These are phyloP conservation scores for Clusia tigrina DNA, from an alignment of 2,888 invertebrate genomes.

Conservation along the genomic window DNA sequence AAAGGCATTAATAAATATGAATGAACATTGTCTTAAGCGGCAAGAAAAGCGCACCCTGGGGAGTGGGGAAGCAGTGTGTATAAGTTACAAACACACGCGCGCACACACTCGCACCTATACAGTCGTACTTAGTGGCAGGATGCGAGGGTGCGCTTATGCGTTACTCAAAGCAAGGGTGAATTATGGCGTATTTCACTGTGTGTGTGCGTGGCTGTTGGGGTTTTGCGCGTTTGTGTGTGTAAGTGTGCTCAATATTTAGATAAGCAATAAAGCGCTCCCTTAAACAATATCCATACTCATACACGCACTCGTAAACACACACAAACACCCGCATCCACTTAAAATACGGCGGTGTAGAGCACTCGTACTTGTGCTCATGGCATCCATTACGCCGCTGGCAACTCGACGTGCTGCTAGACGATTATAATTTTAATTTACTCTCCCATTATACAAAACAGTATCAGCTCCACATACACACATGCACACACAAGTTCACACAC, in stretches of 20 bases:
- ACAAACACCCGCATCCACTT: not conserved
- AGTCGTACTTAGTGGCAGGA: not conserved
- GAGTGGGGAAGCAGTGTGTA: constrained; percentile 24
- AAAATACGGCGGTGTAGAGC: too few relatives aligned
- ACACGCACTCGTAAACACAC: constrained; percentile 2
- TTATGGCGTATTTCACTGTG: constrained; percentile 10
- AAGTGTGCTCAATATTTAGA: constrained; percentile 43
- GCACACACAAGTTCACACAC: too few relatives aligned
- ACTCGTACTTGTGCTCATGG: too few relatives aligned
- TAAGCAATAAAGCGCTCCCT: constrained; percentile 40
- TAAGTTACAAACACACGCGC: constrained; percentile 12
- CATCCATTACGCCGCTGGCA: constrained; percentile 6
- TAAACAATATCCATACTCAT: constrained; percentile 1
- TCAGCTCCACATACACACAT: not conserved
- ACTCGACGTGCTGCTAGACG: not conserved
- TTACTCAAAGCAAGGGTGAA: not conserved
- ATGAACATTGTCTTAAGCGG: not conserved
- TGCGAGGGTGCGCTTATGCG: constrained; percentile 24
- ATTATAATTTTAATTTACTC: constrained; percentile 23
- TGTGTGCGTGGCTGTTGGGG: not conserved
- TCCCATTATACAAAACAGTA: not conserved
- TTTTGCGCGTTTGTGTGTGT: constrained; percentile 23
- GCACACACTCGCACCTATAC: not conserved
- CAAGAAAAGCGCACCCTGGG: constrained; percentile 31
- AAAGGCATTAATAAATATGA: constrained; percentile 50